phyloP scores from a whole-genome alignment of 2,797 vertebrate genomes.

The Buceros bicornis region DNA sequence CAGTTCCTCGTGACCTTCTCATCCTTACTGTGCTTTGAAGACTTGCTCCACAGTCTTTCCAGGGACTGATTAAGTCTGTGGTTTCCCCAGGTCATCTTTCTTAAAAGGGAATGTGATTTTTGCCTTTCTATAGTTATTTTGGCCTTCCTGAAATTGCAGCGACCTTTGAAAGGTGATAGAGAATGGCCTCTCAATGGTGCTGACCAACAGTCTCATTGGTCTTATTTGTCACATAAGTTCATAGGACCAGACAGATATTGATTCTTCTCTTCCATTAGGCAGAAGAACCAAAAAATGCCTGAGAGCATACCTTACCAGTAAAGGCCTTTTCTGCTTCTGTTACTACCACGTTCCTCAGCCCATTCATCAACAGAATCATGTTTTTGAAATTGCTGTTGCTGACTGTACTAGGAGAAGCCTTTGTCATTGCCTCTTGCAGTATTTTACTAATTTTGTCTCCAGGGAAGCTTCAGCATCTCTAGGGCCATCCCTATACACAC shows the following conservation, averaged over 20 bases:
- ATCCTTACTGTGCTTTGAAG: background rate
- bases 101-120: background rate
- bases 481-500: background rate
- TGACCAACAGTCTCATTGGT: background rate
- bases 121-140: background rate
- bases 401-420: background rate
- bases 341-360: background rate
- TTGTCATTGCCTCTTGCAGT: background rate
- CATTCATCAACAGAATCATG: background rate
- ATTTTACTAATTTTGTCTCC: background rate
- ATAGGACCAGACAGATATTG: background rate
- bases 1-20: background rate
- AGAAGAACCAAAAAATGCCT: background rate
- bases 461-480: background rate
- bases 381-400: background rate
- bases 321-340: background rate
- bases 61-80: background rate
- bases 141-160: background rate
- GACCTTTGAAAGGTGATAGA: background rate
- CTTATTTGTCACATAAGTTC: background rate
- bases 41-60: background rate
- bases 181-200: background rate
- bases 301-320: background rate
- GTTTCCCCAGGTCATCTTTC: background rate
- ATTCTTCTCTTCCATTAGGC: background rate